A percentile compares a stretch with the other conserved stretches of the same genome.
phyloP scores from a whole-genome alignment of 1,140 invertebrate genomes.

The Potamilus streckersoni region DNA sequence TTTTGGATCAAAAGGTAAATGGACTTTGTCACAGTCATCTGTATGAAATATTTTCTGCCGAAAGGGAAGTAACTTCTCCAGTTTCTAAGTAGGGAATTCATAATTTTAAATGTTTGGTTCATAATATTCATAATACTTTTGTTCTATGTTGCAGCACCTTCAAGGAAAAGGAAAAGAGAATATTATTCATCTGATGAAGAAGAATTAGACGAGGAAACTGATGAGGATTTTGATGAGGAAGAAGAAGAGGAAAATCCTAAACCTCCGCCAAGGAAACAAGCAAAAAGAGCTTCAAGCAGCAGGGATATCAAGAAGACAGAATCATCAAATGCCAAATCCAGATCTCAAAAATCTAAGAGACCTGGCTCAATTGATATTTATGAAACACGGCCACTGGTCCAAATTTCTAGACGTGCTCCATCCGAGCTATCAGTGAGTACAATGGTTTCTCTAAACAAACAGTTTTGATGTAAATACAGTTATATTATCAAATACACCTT shows the following conservation, averaged over 20 bases:
- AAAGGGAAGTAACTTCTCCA: neutral
- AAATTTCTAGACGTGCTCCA: constrained; percentile 45
- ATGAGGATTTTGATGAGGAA: constrained; percentile 25
- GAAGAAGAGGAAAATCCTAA: constrained; percentile 9
- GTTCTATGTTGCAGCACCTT: constrained; percentile 20
- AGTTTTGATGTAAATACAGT: no score
- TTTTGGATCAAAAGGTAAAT: no score
- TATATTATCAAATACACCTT: no score
- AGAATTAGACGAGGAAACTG: constrained; percentile 32
- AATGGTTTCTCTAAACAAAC: no score
- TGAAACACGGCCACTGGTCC: constrained; percentile 13
- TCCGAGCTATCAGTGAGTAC: constrained; percentile 60
- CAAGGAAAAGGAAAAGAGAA: constrained; percentile 12
- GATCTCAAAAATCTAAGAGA: constrained; percentile 6
- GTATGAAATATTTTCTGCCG: no score
- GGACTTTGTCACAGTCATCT: no score
- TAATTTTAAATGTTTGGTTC: neutral
- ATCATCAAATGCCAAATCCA: neutral
- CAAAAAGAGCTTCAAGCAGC: constrained; percentile 9
- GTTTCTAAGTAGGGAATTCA: neutral
- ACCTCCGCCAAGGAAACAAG: constrained; percentile 16
- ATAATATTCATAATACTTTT: neutral
- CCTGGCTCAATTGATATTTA: constrained; percentile 22
- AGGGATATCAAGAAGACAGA: neutral
- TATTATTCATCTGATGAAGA: constrained; percentile 27